phyloP scores from a whole-genome alignment of 1,140 invertebrate species.

The Leucophenga varia region DNA sequence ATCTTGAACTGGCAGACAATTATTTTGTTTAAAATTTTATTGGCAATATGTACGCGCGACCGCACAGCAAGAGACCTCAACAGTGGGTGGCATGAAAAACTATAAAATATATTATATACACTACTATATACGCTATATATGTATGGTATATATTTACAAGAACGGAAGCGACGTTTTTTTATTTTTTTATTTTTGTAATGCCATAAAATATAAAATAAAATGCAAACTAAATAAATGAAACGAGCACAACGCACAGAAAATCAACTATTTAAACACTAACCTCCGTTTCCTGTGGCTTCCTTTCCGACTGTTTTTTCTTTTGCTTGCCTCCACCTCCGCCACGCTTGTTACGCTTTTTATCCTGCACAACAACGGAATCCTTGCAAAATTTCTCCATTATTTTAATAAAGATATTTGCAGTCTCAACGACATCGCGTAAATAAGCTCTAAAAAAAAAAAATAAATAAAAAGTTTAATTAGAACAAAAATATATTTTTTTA shows the following conservation, averaged over 20 bases:
- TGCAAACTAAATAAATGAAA: too few species aligned
- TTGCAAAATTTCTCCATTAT: constrained; percentile 82
- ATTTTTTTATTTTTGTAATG: too few species aligned
- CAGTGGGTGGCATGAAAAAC: too few species aligned
- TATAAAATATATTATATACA: too few species aligned
- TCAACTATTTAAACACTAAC: constrained; percentile 2
- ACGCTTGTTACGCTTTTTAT: constrained; percentile 57
- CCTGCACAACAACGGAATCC: constrained; percentile 74
- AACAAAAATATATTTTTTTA: too few species aligned
- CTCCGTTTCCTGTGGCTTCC: constrained; percentile 27
- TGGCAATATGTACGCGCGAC: constrained; percentile 36
- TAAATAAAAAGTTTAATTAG: not conserved
- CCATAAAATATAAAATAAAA: too few species aligned
- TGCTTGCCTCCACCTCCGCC: constrained; percentile 23
- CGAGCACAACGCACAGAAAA: too few species aligned
- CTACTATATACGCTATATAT: too few species aligned
- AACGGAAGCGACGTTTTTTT: too few species aligned
- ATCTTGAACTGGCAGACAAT: constrained; percentile 40
- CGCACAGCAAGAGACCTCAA: too few species aligned
- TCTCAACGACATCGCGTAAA: constrained; percentile 84
- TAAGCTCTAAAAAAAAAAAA: constrained; percentile 64
- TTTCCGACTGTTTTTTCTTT: constrained; percentile 27
- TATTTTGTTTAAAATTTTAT: constrained; percentile 52
- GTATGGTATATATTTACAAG: too few species aligned
- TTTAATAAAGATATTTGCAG: constrained; percentile 89